Evolutionary conservation across 92 coral and sea anemone genomes (phyloP).

Genomic region (Siderastrea radians): DNA sequence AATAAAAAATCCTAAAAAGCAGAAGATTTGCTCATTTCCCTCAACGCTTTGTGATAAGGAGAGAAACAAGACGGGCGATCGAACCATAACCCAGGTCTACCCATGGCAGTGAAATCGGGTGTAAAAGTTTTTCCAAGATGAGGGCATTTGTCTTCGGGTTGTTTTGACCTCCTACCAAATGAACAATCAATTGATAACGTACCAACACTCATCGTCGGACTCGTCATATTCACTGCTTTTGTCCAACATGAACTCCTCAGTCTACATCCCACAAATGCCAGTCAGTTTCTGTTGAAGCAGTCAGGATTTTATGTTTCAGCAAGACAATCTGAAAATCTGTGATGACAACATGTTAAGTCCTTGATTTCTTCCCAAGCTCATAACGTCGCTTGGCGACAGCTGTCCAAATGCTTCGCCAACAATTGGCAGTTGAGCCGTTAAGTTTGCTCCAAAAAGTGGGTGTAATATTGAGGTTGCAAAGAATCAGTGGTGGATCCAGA

Average conservation of each 20-base stretch:
- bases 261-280: slow-evolving; percentile 85
- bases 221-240: slow-evolving; percentile 88
- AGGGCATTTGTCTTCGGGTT: too few species aligned
- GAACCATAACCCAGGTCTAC: too few species aligned
- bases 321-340: slow-evolving; percentile 78
- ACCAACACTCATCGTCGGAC: slow-evolving; percentile 88
- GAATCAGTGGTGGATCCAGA: too few species aligned
- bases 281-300: slow-evolving; percentile 71
- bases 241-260: slow-evolving; percentile 62
- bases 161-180: background rate
- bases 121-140: too few species aligned
- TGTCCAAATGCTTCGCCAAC: slow-evolving; percentile 55
- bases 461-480: too few species aligned
- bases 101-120: too few species aligned
- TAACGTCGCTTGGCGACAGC: slow-evolving; percentile 60
- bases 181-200: background rate
- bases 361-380: slow-evolving; percentile 47
- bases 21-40: too few species aligned
- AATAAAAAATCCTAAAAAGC: too few species aligned
- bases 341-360: slow-evolving; percentile 52
- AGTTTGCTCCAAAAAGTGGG: slow-evolving; percentile 65
- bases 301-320: slow-evolving; percentile 76
- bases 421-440: slow-evolving; percentile 37
- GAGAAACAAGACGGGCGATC: too few species aligned
- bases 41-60: too few species aligned